Evolutionary conservation across 2,888 invertebrate genomes (phyloP).

Genomic region (Eilema caniola): DNA sequence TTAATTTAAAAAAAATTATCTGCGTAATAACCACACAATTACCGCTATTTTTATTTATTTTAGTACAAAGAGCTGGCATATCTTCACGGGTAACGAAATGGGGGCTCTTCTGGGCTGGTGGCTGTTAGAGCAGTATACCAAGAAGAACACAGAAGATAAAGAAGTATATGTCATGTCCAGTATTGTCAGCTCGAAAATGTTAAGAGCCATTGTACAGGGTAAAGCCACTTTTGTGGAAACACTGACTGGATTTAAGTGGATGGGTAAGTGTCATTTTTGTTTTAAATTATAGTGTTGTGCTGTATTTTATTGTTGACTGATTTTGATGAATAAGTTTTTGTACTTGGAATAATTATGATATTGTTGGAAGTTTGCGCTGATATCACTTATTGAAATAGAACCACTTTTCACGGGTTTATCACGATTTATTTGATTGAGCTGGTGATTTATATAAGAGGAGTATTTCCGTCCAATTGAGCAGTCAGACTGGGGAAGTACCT

Average conservation of each 20-base stretch:
- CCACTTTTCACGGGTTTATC: too few species aligned
- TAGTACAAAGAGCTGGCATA: slow-evolving; percentile 89
- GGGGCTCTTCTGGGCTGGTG: slow-evolving; percentile 98
- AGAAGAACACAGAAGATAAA: slow-evolving; percentile 73
- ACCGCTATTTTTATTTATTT: background rate
- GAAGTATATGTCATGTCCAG: slow-evolving; percentile 96
- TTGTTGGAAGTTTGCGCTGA: too few species aligned
- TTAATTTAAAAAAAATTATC: too few species aligned
- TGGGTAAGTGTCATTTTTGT: slow-evolving; percentile 88
- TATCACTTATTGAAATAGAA: too few species aligned
- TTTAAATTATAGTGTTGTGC: background rate
- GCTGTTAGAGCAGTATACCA: slow-evolving; percentile 89
- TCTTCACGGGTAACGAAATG: slow-evolving; percentile 98
- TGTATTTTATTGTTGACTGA: too few species aligned
- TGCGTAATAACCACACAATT: too few species aligned
- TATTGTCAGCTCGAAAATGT: slow-evolving; percentile 98
- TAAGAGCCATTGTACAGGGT: slow-evolving; percentile 92
- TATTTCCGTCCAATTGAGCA: too few species aligned
- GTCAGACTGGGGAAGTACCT: too few species aligned
- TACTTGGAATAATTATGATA: too few species aligned
- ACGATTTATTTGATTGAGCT: too few species aligned
- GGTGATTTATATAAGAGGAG: too few species aligned
- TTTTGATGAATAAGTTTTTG: background rate
- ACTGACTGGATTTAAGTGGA: slow-evolving; percentile 99
- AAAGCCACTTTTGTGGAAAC: slow-evolving; percentile 95